Conservation (phyloP, 2,113 vertebrate genomes). For the Plecotus auritus region DNA sequence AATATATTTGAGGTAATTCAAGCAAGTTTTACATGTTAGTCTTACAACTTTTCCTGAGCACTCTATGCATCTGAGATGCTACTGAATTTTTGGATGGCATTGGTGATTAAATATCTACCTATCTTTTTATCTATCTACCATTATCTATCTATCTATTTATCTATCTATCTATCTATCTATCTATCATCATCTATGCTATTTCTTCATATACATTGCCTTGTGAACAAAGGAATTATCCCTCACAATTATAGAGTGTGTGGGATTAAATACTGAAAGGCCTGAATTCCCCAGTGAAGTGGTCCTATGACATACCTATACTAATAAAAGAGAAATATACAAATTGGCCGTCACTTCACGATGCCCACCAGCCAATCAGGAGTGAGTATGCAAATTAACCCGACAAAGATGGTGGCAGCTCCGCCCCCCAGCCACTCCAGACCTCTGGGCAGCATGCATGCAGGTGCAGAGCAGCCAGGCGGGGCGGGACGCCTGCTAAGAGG, state of each 20-base stretch:
- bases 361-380: too few species aligned
- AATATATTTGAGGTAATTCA: background rate
- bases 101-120: background rate
- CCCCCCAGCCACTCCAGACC: too few species aligned
- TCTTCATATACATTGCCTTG: background rate
- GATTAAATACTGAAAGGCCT: background rate
- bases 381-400: too few species aligned
- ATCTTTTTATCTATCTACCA: background rate
- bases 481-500: too few species aligned
- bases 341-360: too few species aligned
- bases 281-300: background rate
- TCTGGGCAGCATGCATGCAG: too few species aligned
- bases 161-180: background rate
- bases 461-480: too few species aligned
- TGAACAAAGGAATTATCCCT: background rate
- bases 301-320: background rate
- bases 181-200: background rate
- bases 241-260: background rate
- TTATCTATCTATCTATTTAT: background rate
- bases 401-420: too few species aligned
- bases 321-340: too few species aligned
- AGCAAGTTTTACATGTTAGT: background rate
- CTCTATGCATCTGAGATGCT: background rate
- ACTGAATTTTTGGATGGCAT: background rate
- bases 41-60: background rate